Percentiles rank a stretch among this genome's conserved stretches.
phyloP scores from a whole-genome alignment of 2,797 vertebrate species.

The Dermochelys coriacea region DNA sequence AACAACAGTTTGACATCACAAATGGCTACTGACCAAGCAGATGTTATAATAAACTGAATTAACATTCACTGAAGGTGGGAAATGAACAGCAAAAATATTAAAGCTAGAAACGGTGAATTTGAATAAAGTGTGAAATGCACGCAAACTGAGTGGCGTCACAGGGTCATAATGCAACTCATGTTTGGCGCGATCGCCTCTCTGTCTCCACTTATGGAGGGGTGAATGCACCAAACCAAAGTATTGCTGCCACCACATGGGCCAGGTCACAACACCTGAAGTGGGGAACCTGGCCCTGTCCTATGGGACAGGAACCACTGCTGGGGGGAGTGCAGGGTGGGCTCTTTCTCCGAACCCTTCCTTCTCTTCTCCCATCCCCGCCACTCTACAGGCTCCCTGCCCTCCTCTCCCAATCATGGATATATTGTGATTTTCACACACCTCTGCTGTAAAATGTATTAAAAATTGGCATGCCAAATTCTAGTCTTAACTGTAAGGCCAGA shows the following conservation, averaged over 20 bases:
- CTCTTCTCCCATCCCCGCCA: too few relatives aligned
- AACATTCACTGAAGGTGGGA: neutral
- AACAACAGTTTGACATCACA: neutral
- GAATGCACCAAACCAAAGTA: neutral
- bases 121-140: too few relatives aligned
- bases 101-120: too few relatives aligned
- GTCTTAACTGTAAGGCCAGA: neutral
- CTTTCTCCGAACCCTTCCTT: neutral
- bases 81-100: too few relatives aligned
- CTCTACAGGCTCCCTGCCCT: neutral
- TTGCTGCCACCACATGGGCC: neutral
- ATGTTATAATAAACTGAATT: neutral
- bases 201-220: too few relatives aligned
- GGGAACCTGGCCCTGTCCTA: too few relatives aligned
- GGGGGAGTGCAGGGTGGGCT: neutral
- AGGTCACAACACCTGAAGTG: neutral
- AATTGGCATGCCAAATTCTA: neutral
- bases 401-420: neutral
- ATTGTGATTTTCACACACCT: neutral
- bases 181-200: too few relatives aligned
- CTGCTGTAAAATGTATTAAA: neutral
- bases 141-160: too few relatives aligned
- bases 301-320: neutral
- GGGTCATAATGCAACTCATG: too few relatives aligned
- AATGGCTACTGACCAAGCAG: neutral